Evolutionary conservation across 2,113 vertebrate genomes (phyloP).

Genomic region (Pomatostomus ruficeps): DNA sequence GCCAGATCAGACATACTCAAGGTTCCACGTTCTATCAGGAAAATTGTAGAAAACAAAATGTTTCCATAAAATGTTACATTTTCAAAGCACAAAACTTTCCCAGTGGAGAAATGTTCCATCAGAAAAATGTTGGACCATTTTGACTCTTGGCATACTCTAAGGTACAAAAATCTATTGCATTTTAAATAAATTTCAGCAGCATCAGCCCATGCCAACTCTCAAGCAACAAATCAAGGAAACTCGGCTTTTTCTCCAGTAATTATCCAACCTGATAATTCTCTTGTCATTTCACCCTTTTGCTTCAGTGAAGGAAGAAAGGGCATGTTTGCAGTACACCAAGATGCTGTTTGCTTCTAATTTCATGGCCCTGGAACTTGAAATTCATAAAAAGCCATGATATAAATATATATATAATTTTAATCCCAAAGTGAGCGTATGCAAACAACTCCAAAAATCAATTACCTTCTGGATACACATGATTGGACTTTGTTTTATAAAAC

Average conservation of each 20-base stretch:
- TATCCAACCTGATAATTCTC: conserved; percentile 22
- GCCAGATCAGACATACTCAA: not conserved
- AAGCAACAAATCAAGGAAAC: conserved; percentile 11
- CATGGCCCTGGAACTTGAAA: not conserved
- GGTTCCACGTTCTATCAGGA: not conserved
- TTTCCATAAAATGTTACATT: conserved; percentile 36
- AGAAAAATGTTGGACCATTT: conserved; percentile 22
- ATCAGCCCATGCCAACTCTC: conserved; percentile 5
- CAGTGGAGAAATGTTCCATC: conserved; percentile 40
- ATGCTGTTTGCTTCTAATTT: not conserved
- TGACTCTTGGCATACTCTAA: conserved; percentile 26
- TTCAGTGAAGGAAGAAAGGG: not conserved
- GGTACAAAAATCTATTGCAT: conserved; percentile 26
- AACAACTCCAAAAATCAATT: not conserved
- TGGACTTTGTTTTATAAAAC: not conserved
- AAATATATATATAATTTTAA: not conserved
- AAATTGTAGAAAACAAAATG: not conserved
- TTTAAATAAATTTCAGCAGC: conserved; percentile 33
- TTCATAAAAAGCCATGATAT: not conserved
- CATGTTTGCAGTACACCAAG: not conserved
- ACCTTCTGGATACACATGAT: not conserved
- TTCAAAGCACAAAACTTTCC: conserved; percentile 16
- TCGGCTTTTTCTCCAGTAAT: not conserved
- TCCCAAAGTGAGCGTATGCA: not conserved
- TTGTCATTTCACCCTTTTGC: conserved; percentile 1